Evolutionary conservation across 2,888 invertebrate species (phyloP).

Genomic region (Zygogramma bicolorata): DNA sequence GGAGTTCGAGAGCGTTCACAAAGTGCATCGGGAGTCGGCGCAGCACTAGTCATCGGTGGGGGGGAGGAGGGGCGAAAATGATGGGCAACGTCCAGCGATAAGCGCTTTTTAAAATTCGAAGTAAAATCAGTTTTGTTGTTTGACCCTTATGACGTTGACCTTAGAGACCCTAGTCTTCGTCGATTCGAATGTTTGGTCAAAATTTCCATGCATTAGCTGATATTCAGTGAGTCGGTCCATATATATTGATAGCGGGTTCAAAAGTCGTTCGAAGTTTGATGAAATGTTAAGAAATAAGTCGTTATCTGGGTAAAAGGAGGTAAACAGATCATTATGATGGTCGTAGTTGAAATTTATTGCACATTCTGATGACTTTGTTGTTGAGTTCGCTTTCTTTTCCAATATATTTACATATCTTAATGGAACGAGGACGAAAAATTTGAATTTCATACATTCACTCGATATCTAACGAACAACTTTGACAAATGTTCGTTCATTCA

Average conservation of each 20-base stretch:
- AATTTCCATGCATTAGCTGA: constrained; percentile 40
- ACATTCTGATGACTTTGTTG: background rate
- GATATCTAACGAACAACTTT: background rate
- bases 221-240: constrained; percentile 22
- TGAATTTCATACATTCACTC: background rate
- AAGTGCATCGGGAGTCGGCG: constrained; percentile 38
- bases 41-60: constrained; percentile 22
- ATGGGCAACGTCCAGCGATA: constrained; percentile 58
- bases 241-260: constrained; percentile 39
- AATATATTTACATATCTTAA: background rate
- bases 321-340: constrained; percentile 30
- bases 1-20: constrained; percentile 33
- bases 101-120: constrained; percentile 52
- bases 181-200: constrained; percentile 36
- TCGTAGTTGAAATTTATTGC: background rate
- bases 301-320: constrained; percentile 17
- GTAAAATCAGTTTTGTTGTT: constrained; percentile 46
- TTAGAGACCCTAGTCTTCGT: constrained; percentile 34
- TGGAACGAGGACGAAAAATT: background rate
- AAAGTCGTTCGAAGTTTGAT: constrained; percentile 33
- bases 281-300: constrained; percentile 26
- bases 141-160: constrained; percentile 36
- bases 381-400: background rate
- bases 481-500: background rate
- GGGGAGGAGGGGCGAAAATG: constrained; percentile 51